Evolutionary conservation across 1,140 invertebrate species (phyloP).

Genomic region (Tetragonula clypearis): DNA sequence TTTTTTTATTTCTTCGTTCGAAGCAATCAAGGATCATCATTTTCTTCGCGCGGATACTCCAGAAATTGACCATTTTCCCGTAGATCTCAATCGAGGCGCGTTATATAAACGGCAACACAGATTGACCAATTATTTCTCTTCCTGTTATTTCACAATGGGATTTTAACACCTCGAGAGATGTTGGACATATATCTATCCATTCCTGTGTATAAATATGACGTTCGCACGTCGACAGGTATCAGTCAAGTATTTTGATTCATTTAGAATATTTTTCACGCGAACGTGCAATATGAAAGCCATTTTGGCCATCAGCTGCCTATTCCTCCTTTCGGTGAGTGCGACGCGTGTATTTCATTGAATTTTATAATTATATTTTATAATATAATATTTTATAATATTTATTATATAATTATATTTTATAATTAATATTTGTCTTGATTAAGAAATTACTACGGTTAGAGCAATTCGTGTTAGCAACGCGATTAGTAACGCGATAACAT

Average conservation of each 20-base stretch:
- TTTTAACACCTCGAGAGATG: conserved; percentile 4
- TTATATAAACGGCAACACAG: conserved; percentile 63
- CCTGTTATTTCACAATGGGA: conserved; percentile 18
- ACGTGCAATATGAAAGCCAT: conserved; percentile 4
- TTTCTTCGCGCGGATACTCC: no score
- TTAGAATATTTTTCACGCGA: background rate
- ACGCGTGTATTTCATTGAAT: background rate
- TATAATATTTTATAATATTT: no score
- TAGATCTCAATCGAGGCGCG: background rate
- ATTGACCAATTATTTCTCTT: conserved; percentile 58
- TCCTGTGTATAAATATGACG: conserved; percentile 40
- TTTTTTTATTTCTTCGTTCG: background rate
- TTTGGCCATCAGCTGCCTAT: background rate
- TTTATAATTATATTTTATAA: background rate
- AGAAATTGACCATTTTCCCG: no score
- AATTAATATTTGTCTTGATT: background rate
- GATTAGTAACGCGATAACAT: no score
- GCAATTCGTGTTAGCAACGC: background rate
- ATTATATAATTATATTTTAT: background rate
- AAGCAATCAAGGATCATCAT: background rate
- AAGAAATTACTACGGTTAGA: background rate
- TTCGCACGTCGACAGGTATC: background rate
- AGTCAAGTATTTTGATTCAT: background rate
- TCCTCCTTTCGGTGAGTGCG: conserved; percentile 15
- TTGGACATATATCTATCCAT: background rate